Conservation (phyloP, 2,797 vertebrate genomes). For the Podarcis lilfordi region DNA sequence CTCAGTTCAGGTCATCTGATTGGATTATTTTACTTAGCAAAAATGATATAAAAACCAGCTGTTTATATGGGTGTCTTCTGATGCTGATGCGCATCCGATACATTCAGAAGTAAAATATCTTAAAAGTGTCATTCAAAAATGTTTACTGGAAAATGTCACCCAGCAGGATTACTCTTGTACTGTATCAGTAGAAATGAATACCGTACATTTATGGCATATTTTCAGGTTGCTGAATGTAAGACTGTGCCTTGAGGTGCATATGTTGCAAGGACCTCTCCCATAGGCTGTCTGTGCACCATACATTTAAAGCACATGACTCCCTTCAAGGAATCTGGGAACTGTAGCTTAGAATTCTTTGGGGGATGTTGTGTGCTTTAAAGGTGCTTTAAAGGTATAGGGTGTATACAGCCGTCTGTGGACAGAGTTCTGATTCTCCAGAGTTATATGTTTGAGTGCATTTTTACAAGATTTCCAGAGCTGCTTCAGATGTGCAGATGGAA, state of each 20-base stretch:
- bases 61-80: constrained; percentile 18
- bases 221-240: neutral
- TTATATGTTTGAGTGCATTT: neutral
- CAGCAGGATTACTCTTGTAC: neutral
- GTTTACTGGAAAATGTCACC: neutral
- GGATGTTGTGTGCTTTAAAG: too few relatives aligned
- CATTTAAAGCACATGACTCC: too few relatives aligned
- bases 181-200: neutral
- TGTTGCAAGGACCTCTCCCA: neutral
- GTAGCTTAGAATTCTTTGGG: too few relatives aligned
- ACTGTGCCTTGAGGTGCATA: neutral
- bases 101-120: neutral
- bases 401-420: neutral
- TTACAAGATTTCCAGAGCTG: neutral
- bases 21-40: constrained; percentile 35
- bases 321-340: too few relatives aligned
- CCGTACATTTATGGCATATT: neutral
- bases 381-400: too few relatives aligned
- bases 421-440: neutral
- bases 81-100: neutral
- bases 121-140: neutral
- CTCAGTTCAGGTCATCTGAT: constrained; percentile 22
- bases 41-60: neutral
- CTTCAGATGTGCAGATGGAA: neutral
- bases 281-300: neutral